Evolutionary conservation across 2,113 vertebrate genomes (phyloP).

Genomic region (Gambusia holbrooki): DNA sequence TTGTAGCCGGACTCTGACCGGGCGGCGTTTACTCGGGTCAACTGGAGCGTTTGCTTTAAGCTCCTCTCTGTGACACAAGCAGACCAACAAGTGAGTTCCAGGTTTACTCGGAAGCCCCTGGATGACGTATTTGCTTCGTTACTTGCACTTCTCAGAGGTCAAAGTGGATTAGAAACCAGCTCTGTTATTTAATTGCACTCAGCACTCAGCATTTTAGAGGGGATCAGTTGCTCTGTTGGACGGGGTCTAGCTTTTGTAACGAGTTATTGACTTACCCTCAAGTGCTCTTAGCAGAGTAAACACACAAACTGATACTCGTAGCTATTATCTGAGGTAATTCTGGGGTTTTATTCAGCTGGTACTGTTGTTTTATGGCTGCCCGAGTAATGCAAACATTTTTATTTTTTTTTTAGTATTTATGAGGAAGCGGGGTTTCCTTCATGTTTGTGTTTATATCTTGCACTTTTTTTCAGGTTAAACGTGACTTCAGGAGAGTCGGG

Average conservation of each 20-base stretch:
- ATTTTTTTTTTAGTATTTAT: too few species aligned
- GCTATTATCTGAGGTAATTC: not conserved
- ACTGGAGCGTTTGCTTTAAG: constrained; percentile 3
- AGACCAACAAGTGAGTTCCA: not conserved
- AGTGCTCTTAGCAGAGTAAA: constrained; percentile 7
- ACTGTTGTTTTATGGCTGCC: too few species aligned
- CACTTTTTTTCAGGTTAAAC: not conserved
- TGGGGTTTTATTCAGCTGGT: not conserved
- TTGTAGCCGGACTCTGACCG: not conserved
- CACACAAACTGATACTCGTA: not conserved
- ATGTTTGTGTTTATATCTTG: not conserved
- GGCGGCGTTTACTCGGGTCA: not conserved
- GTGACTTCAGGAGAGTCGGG: not conserved
- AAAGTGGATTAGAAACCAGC: constrained; percentile 4
- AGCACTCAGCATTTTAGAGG: not conserved
- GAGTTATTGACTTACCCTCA: not conserved
- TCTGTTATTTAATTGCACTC: not conserved
- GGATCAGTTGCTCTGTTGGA: not conserved
- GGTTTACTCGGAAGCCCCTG: not conserved
- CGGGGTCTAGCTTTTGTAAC: not conserved
- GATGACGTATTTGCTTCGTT: not conserved
- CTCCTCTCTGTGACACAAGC: constrained; percentile 24
- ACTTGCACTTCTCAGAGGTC: not conserved
- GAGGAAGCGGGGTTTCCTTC: not conserved
- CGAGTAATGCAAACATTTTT: not conserved